Percentiles rank a stretch among this genome's conserved stretches.
phyloP scores from a whole-genome alignment of 2,113 vertebrate species.

The Trogon surrucura region DNA sequence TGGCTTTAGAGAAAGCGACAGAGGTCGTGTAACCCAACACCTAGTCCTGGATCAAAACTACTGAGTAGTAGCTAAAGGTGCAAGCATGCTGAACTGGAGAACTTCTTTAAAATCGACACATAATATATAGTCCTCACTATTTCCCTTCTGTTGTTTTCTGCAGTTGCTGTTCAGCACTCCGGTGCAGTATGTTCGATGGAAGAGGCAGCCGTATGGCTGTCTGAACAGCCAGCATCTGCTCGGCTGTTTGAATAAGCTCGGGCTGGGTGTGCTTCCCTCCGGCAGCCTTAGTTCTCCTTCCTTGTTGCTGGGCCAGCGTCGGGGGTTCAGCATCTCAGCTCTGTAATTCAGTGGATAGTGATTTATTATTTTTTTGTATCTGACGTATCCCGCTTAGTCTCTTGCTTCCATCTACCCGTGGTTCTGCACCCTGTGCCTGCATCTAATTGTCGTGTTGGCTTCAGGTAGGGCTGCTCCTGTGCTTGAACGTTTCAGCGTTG shows the following conservation, averaged over 20 bases:
- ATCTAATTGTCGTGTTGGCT: not conserved
- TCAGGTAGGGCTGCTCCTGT: not conserved
- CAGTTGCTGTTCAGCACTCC: slow-evolving; percentile 30
- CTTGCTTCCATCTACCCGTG: rapidly evolving
- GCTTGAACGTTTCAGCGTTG: rapidly evolving
- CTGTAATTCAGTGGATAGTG: rapidly evolving
- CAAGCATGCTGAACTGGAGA: not conserved
- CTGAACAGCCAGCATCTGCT: slow-evolving; percentile 53
- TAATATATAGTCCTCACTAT: slow-evolving; percentile 33
- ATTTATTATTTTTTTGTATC: not conserved
- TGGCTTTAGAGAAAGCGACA: not conserved
- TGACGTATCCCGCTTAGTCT: not conserved
- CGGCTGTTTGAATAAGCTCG: not conserved
- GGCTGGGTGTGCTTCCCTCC: not conserved
- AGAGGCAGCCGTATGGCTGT: slow-evolving; percentile 29
- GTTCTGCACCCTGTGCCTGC: not conserved
- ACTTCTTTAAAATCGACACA: not conserved
- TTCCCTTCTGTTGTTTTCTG: slow-evolving; percentile 53
- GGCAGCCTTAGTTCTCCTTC: not conserved
- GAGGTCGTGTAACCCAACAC: not conserved
- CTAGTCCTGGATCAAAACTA: not conserved
- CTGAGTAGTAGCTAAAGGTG: not conserved
- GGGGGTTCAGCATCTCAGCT: not conserved
- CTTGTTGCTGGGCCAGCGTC: not conserved
- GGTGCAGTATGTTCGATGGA: slow-evolving; percentile 1